Base-by-base conservation (phyloP, 2,113 vertebrate genomes). In the Heterocephalus glaber region DNA sequence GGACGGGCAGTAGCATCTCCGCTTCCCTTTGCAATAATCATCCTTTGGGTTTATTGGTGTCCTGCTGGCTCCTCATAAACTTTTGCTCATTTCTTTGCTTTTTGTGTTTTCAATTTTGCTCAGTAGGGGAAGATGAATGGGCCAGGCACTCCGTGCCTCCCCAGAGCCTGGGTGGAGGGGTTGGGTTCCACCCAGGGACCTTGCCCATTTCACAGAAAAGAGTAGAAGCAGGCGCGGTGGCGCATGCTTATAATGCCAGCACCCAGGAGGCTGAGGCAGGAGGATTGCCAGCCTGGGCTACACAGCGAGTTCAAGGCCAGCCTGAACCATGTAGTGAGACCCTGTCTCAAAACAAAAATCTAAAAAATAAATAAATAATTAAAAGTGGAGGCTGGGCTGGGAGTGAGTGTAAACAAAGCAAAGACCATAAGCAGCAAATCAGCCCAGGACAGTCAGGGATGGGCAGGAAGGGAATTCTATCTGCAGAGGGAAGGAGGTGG, bases 141-240 rank as follows among this genome's bases (percentile, higher is more conserved):
- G 52, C 0, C 0, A 44, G 28, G 44, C 7, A 3, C 41, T 33
- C 20, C 0, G 61, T 5, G 65, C n/a, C 7, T 3, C 9, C 74
- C 81, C 0, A 2, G 5, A 19, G 13, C 33, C 20, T 0, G 33
- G 60, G 14, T 2, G 41, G 38, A 26, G 41, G 6, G 44, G 19
- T 41, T 47, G 47, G 49, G 11, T 49, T 47, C 58, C 5, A 2
- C 7, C 52, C 44, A 5, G 3, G 8, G 22, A 20, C 20, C 20
- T 22, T 1, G 10, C 86, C 95, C 93, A 83, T 74, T 91, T 86
- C 91, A 68, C 95, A 93, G 93, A 70, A 41, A 41, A 47, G 72
- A 77, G 6, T 5, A 2, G 77, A 94, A 74, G 22, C 44, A 0
- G 0, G 16, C 0, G 13, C 8, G 17, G 52, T 12, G 41, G 26